A percentile compares a stretch with the other conserved stretches of the same genome.
Evolutionary conservation across 2,888 invertebrate genomes (phyloP).

Genomic region (Eurois occulta): DNA sequence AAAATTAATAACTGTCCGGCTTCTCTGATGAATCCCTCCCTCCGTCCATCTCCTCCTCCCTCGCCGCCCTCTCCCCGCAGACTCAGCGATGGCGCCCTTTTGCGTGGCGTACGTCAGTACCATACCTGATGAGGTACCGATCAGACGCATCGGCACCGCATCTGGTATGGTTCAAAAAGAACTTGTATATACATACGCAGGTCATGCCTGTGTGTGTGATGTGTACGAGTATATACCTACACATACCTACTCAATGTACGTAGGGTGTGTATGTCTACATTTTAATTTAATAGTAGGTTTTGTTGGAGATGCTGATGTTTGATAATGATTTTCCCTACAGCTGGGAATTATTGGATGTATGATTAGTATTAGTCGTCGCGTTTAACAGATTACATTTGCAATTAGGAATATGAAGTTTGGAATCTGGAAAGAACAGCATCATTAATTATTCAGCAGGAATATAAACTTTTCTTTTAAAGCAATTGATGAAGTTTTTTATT

Average conservation of each 20-base stretch:
- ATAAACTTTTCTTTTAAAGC: slow-evolving; percentile 27
- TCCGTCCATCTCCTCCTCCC: background rate
- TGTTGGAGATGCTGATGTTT: background rate
- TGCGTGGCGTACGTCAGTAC: slow-evolving; percentile 41
- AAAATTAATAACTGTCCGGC: slow-evolving; percentile 51
- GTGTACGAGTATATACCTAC: background rate
- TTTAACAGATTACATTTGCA: background rate
- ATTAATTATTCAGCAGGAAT: slow-evolving; percentile 19
- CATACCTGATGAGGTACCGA: slow-evolving; percentile 56
- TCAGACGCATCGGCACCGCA: slow-evolving; percentile 50
- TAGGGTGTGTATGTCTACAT: background rate
- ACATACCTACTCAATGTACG: background rate
- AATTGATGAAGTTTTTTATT: slow-evolving; percentile 24
- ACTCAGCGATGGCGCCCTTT: slow-evolving; percentile 17
- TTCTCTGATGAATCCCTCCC: slow-evolving; percentile 30
- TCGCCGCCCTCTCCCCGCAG: background rate
- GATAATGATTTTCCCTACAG: background rate
- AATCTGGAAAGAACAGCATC: background rate
- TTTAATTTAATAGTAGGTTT: background rate
- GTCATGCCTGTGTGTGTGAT: background rate
- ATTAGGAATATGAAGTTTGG: background rate
- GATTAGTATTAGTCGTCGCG: background rate
- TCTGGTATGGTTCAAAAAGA: slow-evolving; percentile 48
- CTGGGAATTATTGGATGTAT: background rate
- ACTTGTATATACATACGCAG: slow-evolving; percentile 7